Percentiles rank a stretch among this genome's conserved stretches.
phyloP scores from a whole-genome alignment of 2,888 invertebrate genomes.

The Drosophila ustulata region DNA sequence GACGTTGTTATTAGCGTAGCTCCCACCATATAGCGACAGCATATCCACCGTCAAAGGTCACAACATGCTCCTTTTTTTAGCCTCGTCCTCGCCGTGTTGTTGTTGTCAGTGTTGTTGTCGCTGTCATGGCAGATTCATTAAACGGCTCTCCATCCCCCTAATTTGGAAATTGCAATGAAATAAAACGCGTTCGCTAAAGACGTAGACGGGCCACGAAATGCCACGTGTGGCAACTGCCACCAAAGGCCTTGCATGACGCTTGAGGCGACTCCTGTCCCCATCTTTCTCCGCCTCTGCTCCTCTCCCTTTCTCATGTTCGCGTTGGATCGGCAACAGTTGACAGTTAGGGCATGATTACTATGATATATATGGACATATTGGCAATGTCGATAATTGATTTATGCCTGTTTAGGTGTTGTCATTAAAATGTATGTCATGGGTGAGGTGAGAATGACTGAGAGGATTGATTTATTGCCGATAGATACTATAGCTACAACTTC shows the following conservation, averaged over 20 bases:
- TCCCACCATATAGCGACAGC: conserved; percentile 28
- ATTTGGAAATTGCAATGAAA: conserved; percentile 17
- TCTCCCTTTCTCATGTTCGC: background rate
- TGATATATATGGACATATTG: conserved; percentile 48
- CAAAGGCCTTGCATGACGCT: conserved; percentile 55
- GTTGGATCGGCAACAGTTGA: conserved; percentile 45
- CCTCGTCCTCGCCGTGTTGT: conserved; percentile 25
- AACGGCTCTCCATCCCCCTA: conserved; percentile 1
- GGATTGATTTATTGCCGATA: background rate
- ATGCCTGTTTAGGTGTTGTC: conserved; percentile 41
- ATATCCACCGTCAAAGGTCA: conserved; percentile 45
- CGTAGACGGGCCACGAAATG: conserved; percentile 21
- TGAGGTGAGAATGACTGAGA: conserved; percentile 5
- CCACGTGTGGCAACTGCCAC: conserved; percentile 46
- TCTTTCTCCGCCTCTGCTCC: background rate
- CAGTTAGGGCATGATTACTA: conserved; percentile 48
- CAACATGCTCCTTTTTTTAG: conserved; percentile 27
- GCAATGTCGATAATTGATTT: conserved; percentile 66
- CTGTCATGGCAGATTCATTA: conserved; percentile 37
- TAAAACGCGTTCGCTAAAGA: conserved; percentile 32
- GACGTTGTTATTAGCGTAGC: conserved; percentile 49
- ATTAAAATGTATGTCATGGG: conserved; percentile 18
- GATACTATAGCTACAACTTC: background rate
- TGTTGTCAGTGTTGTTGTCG: conserved; percentile 1
- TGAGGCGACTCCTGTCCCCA: conserved; percentile 9